Conservation (phyloP, 2,113 vertebrate species). For the cattle (Bos taurus) region ARS-UCD2.0 NC_037337.1:52325501-52326000, state of each 20-base stretch:
- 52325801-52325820: constrained; percentile 2
- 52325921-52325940: background rate
- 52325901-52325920: background rate
- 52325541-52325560: background rate
- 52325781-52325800: background rate
- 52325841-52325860: background rate
- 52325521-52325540: background rate
- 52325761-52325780: background rate
- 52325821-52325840: constrained; percentile 33
- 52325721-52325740: background rate
- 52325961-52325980: background rate
- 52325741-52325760: background rate
- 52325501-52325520: background rate
- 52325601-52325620: fast-evolving
- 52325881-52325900: background rate
- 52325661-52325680: background rate
- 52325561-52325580: no score
- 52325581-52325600: no score
- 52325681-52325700: background rate
- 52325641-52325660: background rate
- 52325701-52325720: background rate
- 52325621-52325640: background rate
- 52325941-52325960: background rate
- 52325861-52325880: background rate
- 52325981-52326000: background rate